A percentile compares a stretch with the other conserved stretches of the same genome.
Conservation (phyloP, 2,797 vertebrate species). For the Heteromormyrus szaboi region DNA sequence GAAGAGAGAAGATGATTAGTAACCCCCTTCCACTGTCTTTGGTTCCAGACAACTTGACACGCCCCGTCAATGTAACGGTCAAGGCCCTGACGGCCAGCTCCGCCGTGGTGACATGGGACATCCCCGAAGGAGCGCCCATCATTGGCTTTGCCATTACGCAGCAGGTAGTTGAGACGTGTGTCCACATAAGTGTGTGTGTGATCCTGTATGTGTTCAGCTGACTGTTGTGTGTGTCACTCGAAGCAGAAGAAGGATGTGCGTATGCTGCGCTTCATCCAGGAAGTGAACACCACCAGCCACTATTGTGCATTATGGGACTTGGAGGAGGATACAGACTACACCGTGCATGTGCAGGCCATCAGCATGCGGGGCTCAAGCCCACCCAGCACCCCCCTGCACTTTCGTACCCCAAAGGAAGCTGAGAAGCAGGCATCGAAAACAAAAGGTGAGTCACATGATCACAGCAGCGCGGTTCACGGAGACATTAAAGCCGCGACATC, state of each 20-base stretch:
- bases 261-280: conserved; percentile 96
- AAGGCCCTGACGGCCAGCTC: conserved; percentile 84
- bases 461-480: background rate
- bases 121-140: conserved; percentile 83
- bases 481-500: background rate
- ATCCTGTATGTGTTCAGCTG: background rate
- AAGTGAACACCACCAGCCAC: conserved; percentile 93
- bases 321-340: conserved; percentile 92
- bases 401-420: conserved; percentile 83
- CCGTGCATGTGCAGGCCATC: conserved; percentile 91
- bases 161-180: conserved; percentile 63
- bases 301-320: conserved; percentile 94
- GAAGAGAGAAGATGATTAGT: background rate
- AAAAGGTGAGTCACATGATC: conserved; percentile 64
- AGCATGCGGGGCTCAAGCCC: conserved; percentile 84
- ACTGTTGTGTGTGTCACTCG: background rate
- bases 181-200: background rate
- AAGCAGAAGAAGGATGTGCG: conserved; percentile 87
- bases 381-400: conserved; percentile 80
- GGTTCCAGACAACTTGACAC: conserved; percentile 76
- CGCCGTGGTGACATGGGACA: conserved; percentile 91
- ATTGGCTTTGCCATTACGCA: conserved; percentile 96
- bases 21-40: background rate
- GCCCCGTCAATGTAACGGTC: conserved; percentile 90
- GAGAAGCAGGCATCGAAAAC: conserved; percentile 85